Base-by-base conservation (phyloP, 1,140 invertebrate genomes). In the Dicyema japonicum region DNA sequence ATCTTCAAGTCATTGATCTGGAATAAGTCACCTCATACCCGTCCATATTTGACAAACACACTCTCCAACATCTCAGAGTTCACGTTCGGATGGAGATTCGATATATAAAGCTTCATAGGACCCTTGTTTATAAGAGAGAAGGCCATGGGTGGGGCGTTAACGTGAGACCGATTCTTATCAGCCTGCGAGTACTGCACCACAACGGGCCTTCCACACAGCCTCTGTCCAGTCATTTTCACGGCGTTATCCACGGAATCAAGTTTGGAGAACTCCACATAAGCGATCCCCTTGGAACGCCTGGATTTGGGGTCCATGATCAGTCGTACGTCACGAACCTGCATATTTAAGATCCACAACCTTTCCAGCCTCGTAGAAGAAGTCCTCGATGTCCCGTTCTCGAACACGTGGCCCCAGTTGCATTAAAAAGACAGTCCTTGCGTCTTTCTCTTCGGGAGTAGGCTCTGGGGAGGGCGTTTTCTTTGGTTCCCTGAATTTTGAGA, bases 301-400 rank as follows among this genome's bases (percentile, higher is more conserved):
- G 88, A 97, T 54, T 92, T 90, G 46, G 92, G 92, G 50, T 92
- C 92, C 22, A 78, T 88, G 22, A 99, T 99, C 33, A 97, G 63
- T 42, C 80, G 60, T 6, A 99, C 88, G 60, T 97, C 88, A 38
- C 76, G 63, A 13, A 64, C 59, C 59, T 60, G 35, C 13, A 37
- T 37, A 5, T 29, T 33, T 21, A 22, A 31, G 31, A 33, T 15
- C 3, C n/a, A 7, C 7, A 18, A 92, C 82, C 61, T 88, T 88
- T 19, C 88, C 88, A 30, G 94, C 82, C 29, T 75, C 72, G 3
- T 75, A 85, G 45, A 99, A 97, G 48, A 99, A 99, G 50, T 94
- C 82, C 57, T 97, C 85, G 18, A 99, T 54, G 50, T 99, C 85
- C 31, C 80, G 63, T 6, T 72, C 72, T 31, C 82, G 61, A 37